These are phyloP conservation scores for Apeltes quadracus DNA, from an alignment of 2,113 vertebrate species.

Conservation along the genomic window DNA sequence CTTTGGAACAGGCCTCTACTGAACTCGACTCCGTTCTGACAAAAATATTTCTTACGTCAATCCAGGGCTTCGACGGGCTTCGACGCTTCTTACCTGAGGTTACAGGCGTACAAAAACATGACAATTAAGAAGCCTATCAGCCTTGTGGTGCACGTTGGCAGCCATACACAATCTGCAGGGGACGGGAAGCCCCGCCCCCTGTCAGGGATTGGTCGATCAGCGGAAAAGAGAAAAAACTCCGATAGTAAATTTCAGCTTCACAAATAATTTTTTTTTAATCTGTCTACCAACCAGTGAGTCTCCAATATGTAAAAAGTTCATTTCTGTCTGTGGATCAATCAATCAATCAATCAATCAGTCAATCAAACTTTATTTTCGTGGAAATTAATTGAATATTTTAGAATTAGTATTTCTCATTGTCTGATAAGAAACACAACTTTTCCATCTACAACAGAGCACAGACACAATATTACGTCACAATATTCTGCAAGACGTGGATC, in stretches of 20 bases:
- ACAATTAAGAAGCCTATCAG: not conserved
- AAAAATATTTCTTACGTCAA: not conserved
- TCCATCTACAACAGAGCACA: not conserved
- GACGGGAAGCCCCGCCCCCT: conserved; percentile 6
- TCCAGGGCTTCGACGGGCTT: not conserved
- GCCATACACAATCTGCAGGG: conserved; percentile 27
- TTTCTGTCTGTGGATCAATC: not conserved
- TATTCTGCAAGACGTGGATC: not conserved
- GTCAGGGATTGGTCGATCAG: conserved; percentile 34
- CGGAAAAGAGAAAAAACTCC: not conserved
- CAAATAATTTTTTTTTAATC: not conserved
- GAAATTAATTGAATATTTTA: not conserved
- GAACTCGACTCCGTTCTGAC: not conserved
- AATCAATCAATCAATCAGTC: too few species aligned
- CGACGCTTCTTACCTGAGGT: conserved; percentile 17
- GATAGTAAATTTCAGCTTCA: not conserved
- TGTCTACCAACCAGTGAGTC: not conserved
- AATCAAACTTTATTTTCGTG: not conserved
- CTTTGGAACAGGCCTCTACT: not conserved
- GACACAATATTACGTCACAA: not conserved
- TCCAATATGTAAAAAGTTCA: not conserved
- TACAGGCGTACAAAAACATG: not conserved
- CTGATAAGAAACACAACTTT: not conserved
- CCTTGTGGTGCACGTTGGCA: conserved; percentile 14
- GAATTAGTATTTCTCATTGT: not conserved